Evolutionary conservation across 2,797 vertebrate species (phyloP).

Genomic region (Serranus cabrilla): DNA sequence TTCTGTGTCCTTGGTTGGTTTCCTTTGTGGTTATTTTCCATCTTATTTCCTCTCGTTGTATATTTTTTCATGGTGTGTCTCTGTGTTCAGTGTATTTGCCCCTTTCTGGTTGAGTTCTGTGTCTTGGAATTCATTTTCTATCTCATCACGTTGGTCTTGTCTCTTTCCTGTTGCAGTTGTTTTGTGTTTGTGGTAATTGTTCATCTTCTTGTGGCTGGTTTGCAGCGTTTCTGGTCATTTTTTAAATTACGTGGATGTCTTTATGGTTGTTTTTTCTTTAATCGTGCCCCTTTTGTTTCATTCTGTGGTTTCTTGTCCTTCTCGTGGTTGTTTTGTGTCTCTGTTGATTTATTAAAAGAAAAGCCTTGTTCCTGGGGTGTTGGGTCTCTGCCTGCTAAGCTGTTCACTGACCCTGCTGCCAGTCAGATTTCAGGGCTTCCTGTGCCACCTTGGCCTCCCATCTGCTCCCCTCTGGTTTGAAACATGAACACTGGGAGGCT

Average conservation of each 20-base stretch:
- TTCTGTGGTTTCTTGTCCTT: too few species aligned
- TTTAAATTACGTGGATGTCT: not conserved
- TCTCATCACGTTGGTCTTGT: too few species aligned
- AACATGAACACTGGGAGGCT: not conserved
- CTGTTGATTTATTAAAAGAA: not conserved
- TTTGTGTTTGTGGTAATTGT: not conserved
- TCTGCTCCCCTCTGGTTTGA: not conserved
- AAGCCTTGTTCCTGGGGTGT: not conserved
- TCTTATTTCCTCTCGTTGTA: too few species aligned
- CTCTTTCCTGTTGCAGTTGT: not conserved
- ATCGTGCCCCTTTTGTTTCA: not conserved
- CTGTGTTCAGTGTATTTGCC: not conserved
- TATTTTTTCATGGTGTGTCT: not conserved
- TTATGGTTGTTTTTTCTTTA: not conserved
- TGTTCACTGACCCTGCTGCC: not conserved
- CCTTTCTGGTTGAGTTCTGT: too few species aligned
- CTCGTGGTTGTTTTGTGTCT: not conserved
- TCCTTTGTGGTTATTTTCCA: not conserved
- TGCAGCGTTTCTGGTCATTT: accelerated
- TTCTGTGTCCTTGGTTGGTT: not conserved
- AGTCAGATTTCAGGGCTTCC: too few species aligned
- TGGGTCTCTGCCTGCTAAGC: not conserved
- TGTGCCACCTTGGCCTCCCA: not conserved
- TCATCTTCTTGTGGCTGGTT: not conserved
- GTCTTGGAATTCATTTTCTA: too few species aligned